phyloP scores from a whole-genome alignment of 2,113 vertebrate species.

The Cyanistes caeruleus region DNA sequence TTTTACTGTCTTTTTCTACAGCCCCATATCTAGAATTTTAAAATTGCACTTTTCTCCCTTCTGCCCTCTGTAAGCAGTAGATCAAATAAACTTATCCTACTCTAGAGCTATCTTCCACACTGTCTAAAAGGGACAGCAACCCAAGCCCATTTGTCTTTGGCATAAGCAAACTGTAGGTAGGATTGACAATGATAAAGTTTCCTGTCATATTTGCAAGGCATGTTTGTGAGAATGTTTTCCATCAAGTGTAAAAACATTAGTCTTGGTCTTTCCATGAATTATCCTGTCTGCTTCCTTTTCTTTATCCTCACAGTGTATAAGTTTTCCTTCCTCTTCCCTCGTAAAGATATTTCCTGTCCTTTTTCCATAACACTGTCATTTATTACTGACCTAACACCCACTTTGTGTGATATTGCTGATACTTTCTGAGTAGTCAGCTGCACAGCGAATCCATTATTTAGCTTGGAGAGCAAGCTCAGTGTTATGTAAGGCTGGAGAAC shows the following conservation, averaged over 20 bases:
- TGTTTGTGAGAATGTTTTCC: not conserved
- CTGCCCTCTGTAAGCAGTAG: not conserved
- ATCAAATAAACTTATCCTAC: not conserved
- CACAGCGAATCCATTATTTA: not conserved
- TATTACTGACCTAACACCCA: not conserved
- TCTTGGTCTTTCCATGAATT: conserved; percentile 21
- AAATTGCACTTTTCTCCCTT: not conserved
- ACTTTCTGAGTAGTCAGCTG: conserved; percentile 16
- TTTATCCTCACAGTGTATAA: not conserved
- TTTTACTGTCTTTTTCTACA: not conserved
- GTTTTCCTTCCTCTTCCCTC: conserved; percentile 13
- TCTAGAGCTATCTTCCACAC: not conserved
- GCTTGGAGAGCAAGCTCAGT: not conserved
- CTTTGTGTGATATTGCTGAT: not conserved
- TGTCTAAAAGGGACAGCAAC: not conserved
- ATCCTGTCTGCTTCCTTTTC: conserved; percentile 13
- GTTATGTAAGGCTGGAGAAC: not conserved
- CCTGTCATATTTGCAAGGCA: not conserved
- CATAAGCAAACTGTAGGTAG: not conserved
- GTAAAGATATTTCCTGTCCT: not conserved
- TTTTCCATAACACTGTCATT: not conserved
- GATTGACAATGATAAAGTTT: not conserved
- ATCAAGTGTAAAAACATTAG: not conserved
- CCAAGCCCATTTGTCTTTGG: not conserved
- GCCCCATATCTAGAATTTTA: not conserved